Evolutionary conservation across 1,140 invertebrate species (phyloP).

Genomic region (Physella acuta): DNA sequence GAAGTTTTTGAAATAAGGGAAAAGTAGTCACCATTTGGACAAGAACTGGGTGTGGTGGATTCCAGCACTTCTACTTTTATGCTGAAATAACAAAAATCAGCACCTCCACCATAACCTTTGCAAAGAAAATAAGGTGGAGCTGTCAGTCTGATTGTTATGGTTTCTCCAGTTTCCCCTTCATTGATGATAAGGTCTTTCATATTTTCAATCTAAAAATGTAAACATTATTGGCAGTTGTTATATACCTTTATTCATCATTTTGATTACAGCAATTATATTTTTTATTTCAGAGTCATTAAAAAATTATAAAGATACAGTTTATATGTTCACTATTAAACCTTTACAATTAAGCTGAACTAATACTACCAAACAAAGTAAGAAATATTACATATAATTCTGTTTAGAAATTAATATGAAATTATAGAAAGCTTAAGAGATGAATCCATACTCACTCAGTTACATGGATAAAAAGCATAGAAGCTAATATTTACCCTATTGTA

Average conservation of each 20-base stretch:
- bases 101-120: constrained; percentile 21
- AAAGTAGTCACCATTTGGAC: constrained; percentile 19
- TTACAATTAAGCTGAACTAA: no score
- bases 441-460: no score
- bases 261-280: background rate
- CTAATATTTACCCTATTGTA: no score
- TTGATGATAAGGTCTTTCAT: constrained; percentile 21
- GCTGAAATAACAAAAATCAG: constrained; percentile 25
- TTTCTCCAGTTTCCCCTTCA: constrained; percentile 31
- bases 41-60: background rate
- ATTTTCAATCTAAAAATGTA: constrained; percentile 28
- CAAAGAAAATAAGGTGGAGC: constrained; percentile 43
- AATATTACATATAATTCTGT: no score
- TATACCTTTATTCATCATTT: background rate
- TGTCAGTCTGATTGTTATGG: constrained; percentile 29
- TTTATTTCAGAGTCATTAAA: background rate
- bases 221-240: background rate
- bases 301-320: no score
- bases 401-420: no score
- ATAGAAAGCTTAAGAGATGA: no score
- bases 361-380: no score
- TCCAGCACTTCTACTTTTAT: background rate
- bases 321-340: no score
- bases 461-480: no score
- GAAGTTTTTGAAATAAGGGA: no score